These are phyloP conservation scores for Aricia artaxerxes DNA, from an alignment of 2,888 invertebrate species.

Conservation along the genomic window DNA sequence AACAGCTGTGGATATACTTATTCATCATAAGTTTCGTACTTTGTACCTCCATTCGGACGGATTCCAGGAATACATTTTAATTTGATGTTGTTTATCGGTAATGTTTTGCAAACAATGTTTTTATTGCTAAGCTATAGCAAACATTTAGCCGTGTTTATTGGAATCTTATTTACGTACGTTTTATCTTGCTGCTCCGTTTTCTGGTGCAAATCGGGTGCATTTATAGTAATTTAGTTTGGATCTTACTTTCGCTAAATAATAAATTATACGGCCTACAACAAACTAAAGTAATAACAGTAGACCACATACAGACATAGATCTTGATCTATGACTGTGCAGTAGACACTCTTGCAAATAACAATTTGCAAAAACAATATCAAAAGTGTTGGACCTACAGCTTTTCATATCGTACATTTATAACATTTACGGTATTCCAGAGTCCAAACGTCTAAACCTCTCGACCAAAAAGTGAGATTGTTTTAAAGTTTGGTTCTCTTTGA, in stretches of 20 bases:
- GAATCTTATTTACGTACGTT: background rate
- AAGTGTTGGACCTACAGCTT: background rate
- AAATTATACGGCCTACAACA: background rate
- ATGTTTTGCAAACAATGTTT: constrained; percentile 15
- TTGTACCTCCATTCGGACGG: background rate
- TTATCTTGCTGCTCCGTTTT: background rate
- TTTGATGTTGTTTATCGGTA: background rate
- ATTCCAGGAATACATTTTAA: background rate
- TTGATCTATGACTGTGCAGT: too few species aligned
- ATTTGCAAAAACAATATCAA: too few species aligned
- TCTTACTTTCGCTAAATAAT: background rate
- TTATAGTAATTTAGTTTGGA: background rate
- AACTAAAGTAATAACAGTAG: background rate
- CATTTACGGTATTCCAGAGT: background rate
- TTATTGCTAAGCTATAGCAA: background rate
- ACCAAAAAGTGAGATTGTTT: background rate
- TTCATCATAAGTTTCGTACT: constrained; percentile 4
- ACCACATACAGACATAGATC: too few species aligned
- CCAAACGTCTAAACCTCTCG: background rate
- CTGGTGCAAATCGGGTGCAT: background rate
- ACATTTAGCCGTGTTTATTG: constrained; percentile 11
- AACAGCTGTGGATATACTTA: background rate
- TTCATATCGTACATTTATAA: background rate
- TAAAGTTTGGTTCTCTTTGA: constrained; percentile 24
- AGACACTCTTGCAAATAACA: too few species aligned